Conservation (phyloP, 2,797 vertebrate genomes). For the Lutjanus campechanus region DNA sequence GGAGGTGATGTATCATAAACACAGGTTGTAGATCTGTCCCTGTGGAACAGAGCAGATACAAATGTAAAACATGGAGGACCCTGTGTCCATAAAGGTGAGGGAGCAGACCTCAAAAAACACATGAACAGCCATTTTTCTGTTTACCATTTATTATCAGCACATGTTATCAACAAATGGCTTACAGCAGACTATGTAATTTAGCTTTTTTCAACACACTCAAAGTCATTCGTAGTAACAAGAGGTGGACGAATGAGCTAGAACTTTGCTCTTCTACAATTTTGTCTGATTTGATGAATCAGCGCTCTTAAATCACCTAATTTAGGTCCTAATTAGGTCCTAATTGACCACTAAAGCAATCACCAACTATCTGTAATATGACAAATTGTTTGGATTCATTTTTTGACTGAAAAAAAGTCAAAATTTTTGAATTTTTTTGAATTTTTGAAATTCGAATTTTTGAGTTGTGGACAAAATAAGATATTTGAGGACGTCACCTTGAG, state of each 20-base stretch:
- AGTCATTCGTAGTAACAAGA: neutral
- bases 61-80: conserved; percentile 17
- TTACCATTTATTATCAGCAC: neutral
- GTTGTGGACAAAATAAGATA: too few relatives aligned
- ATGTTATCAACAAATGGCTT: neutral
- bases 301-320: neutral
- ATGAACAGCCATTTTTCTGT: neutral
- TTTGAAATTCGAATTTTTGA: too few relatives aligned
- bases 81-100: neutral
- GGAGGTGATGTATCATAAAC: conserved; percentile 36
- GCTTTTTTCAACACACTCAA: too few relatives aligned
- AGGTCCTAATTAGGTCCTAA: too few relatives aligned
- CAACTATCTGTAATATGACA: too few relatives aligned
- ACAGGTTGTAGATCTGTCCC: conserved; percentile 14
- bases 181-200: neutral
- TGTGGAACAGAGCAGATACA: neutral
- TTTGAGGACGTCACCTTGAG: too few relatives aligned
- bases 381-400: too few relatives aligned
- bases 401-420: too few relatives aligned
- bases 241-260: neutral
- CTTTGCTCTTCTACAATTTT: neutral
- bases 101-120: neutral
- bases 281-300: neutral
- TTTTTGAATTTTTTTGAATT: too few relatives aligned
- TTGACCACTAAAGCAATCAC: too few relatives aligned